Percentiles rank a stretch among this genome's conserved stretches.
Conservation (phyloP, 2,797 vertebrate genomes). For the Caiman crocodilus region DNA sequence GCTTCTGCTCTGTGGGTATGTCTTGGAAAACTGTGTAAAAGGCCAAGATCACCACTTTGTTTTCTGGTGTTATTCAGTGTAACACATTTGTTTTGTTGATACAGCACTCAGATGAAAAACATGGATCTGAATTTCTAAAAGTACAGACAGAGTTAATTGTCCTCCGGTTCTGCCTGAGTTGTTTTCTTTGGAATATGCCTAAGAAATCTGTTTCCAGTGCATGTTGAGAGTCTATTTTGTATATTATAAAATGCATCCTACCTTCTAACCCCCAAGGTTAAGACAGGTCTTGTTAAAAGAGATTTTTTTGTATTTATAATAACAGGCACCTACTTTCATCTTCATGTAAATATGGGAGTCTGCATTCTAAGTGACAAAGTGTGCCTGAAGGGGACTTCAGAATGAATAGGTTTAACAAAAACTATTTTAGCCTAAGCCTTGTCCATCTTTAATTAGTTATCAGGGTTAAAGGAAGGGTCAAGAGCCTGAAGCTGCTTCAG, state of each 20-base stretch:
- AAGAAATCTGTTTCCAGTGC: slow-evolving; percentile 16
- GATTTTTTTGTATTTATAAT: slow-evolving; percentile 38
- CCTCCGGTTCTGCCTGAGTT: background rate
- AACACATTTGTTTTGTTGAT: background rate
- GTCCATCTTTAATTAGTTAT: slow-evolving; percentile 87
- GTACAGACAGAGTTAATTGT: background rate
- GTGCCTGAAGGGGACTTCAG: slow-evolving; percentile 74
- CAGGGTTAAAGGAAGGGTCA: slow-evolving; percentile 81
- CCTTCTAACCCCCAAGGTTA: slow-evolving; percentile 51
- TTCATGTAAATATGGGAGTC: slow-evolving; percentile 65
- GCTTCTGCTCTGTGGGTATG: background rate
- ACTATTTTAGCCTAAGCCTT: slow-evolving; percentile 80
- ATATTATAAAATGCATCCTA: slow-evolving; percentile 44
- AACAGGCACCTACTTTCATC: slow-evolving; percentile 68
- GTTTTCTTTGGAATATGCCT: slow-evolving; percentile 4
- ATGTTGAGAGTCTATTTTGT: slow-evolving; percentile 2
- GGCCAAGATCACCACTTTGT: background rate
- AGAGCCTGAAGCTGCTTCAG: slow-evolving; percentile 74
- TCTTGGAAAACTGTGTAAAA: background rate
- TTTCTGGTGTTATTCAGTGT: background rate
- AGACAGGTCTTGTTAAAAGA: slow-evolving; percentile 51
- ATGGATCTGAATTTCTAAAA: slow-evolving; percentile 14
- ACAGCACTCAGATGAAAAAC: background rate
- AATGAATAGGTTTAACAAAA: slow-evolving; percentile 81
- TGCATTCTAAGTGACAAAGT: slow-evolving; percentile 65